Evolutionary conservation across 1,140 invertebrate genomes (phyloP), one percentile per base, ranked within the genome.

Genomic region (Magallana ariakensis): DNA sequence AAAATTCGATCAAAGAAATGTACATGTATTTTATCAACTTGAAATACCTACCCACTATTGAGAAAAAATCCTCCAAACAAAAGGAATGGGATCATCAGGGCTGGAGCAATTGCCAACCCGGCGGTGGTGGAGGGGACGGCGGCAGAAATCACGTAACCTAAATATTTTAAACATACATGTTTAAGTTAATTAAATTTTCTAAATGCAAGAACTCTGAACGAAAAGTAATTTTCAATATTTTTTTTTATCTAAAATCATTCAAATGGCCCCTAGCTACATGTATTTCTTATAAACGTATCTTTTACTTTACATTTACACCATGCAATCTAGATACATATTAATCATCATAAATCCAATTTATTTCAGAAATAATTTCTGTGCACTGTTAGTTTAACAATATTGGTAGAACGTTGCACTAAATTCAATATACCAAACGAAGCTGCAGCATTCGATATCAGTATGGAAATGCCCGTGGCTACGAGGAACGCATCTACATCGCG

Each of bases 11-110:
- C n/a, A 66, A 10, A 10, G n/a, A n/a, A 0, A 8, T 26, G 19
- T 33, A 33, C 19, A 10, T 7, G 7, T 22, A 22, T 9, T 75
- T 26, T 4, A 26, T 13, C 3, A 54, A 55, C 80, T 22, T 5
- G 22, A 7, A 55, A 13, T 22, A 88, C 96, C 96, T 96, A 98
- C 97, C 96, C 96, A 26, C 96, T 96, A 93, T 99, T 99, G n/a
- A 99, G 95, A 94, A 99, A 99, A 95, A 99, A 99, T 66, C 98
- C 98, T 82, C 98, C 98, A 93, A 99, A 99, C 15, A 99, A 94
- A 94, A 99, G 95, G 93, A 99, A 97, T 0, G 98, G 98, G 87
- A 99, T 97, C 81, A 99, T 96, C 33, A 99, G 95, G 1, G 98
- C 97, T n/a, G 98, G 98, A 2, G 97, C 97, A 81, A 99, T 95